These are phyloP conservation scores for Gandaritis pyraliata DNA, from an alignment of 2,888 invertebrate genomes.

Conservation along the genomic window DNA sequence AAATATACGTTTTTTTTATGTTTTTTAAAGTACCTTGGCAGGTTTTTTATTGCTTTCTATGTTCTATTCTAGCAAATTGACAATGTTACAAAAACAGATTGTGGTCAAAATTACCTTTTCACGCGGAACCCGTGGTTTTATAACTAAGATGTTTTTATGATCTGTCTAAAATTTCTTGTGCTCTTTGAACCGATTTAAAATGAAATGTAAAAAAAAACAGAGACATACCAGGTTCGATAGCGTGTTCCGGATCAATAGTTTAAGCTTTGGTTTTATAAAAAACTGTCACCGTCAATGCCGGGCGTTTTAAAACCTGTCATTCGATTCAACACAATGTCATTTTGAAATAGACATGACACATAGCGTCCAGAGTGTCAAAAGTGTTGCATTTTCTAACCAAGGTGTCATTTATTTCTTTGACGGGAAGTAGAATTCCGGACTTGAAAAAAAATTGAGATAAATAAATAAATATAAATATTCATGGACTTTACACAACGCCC, in stretches of 20 bases:
- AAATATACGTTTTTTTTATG: slow-evolving; percentile 25
- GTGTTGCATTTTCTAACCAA: too few species aligned
- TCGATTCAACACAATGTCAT: too few species aligned
- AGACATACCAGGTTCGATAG: slow-evolving; percentile 58
- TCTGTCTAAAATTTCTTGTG: slow-evolving; percentile 66
- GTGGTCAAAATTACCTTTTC: slow-evolving; percentile 36
- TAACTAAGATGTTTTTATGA: slow-evolving; percentile 54
- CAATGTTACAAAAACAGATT: slow-evolving; percentile 38
- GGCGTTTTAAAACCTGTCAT: not conserved
- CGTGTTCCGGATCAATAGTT: slow-evolving; percentile 66
- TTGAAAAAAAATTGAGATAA: too few species aligned
- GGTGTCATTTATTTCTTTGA: too few species aligned
- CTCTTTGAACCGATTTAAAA: slow-evolving; percentile 78
- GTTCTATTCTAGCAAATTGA: slow-evolving; percentile 17
- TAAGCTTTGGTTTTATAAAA: slow-evolving; percentile 40
- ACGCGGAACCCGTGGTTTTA: slow-evolving; percentile 48
- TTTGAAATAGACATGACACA: too few species aligned
- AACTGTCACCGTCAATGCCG: not conserved
- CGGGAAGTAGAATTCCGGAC: too few species aligned
- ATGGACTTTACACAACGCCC: too few species aligned
- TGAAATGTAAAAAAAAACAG: slow-evolving; percentile 63
- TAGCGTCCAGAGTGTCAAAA: too few species aligned
- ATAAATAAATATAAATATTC: too few species aligned
- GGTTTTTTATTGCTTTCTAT: slow-evolving; percentile 26
- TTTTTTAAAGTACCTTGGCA: slow-evolving; percentile 10